Base-by-base conservation (phyloP, 2,113 vertebrate genomes). In the Cheilinus undulatus region DNA sequence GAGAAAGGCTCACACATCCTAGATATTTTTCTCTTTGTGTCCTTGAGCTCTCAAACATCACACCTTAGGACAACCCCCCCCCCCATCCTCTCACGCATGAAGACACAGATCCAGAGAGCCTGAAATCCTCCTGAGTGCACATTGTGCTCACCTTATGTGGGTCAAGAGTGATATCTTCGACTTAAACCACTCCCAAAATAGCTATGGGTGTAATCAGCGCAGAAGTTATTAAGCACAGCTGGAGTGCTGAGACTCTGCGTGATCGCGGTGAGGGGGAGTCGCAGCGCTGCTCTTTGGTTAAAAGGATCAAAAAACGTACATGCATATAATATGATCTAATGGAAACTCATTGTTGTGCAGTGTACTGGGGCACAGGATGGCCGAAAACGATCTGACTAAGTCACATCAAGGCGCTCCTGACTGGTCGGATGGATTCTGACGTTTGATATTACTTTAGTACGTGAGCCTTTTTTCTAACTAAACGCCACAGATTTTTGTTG, bases 191-290 rank as follows among this genome's bases (percentile, higher is more conserved):
- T 74, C 85, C 85, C 28, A 23, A 83, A 89, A 91, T 90, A 87
- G 84, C 78, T 0, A 10, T 58, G 50, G 84, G 64, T 82, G 80
- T 91, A 88, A 92, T 89, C 86, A 82, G 73, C 15, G 12, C 57
- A 74, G 69, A 89, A 88, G 87, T 88, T 70, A 86, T 88, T 82
- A 85, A 85, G 70, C 83, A 79, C 80, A 89, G 84, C 85, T 88
- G 86, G 86, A 86, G 67, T 15, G 51, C 23, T 26, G 76, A 57
- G 66, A 60, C 43, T 14, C 26, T 8, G 27, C 28, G 7, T 27
- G 56, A 58, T 34, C 27, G 61, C 83, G 80, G 74, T 78, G 83
- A 81, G 46, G 82, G 79, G 46, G 46, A 15, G 62, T 36, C 67
- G 50, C n/a, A n/a, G n/a, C n/a, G n/a, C n/a, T 50, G 61, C 24